Percentiles rank a stretch among this genome's conserved stretches.
phyloP scores from a whole-genome alignment of 1,140 invertebrate genomes.

The Druon quercuslanigerum region DNA sequence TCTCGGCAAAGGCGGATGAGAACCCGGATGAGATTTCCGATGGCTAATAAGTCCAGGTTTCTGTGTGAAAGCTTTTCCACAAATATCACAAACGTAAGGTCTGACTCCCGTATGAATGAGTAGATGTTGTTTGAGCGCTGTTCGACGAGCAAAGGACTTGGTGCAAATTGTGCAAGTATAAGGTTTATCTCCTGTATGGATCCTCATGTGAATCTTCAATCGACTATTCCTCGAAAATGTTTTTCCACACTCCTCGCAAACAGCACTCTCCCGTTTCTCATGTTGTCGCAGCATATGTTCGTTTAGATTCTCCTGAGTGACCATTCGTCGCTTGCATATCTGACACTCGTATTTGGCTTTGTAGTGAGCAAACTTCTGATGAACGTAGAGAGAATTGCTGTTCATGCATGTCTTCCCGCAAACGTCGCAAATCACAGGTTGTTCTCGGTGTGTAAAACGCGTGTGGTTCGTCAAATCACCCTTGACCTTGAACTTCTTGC shows the following conservation, averaged over 20 bases:
- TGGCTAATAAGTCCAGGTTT: constrained; percentile 81
- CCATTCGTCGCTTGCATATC: constrained; percentile 71
- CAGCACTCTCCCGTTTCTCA: constrained; percentile 69
- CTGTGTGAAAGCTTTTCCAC: constrained; percentile 85
- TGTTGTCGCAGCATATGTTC: constrained; percentile 75
- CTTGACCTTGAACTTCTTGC: constrained; percentile 76
- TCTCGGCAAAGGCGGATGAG: constrained; percentile 68
- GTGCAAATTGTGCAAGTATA: constrained; percentile 79
- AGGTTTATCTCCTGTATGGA: constrained; percentile 79
- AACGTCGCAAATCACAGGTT: constrained; percentile 81
- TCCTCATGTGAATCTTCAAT: constrained; percentile 79
- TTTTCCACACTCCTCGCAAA: constrained; percentile 79
- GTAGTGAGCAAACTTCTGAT: constrained; percentile 73
- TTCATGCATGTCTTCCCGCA: constrained; percentile 79
- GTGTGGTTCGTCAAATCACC: constrained; percentile 81
- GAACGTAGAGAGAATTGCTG: constrained; percentile 72
- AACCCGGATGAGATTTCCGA: constrained; percentile 78
- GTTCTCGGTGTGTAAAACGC: constrained; percentile 78
- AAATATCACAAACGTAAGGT: constrained; percentile 89
- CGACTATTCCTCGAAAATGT: constrained; percentile 77
- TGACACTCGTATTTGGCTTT: constrained; percentile 72
- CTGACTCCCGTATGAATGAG: constrained; percentile 89
- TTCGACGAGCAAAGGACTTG: constrained; percentile 75
- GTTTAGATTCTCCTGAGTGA: constrained; percentile 71
- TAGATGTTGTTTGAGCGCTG: constrained; percentile 79